Percentiles rank a stretch among this genome's conserved stretches.
These are phyloP conservation scores for Pteropus alecto DNA, from an alignment of 2,113 vertebrate genomes.

Conservation along the genomic window DNA sequence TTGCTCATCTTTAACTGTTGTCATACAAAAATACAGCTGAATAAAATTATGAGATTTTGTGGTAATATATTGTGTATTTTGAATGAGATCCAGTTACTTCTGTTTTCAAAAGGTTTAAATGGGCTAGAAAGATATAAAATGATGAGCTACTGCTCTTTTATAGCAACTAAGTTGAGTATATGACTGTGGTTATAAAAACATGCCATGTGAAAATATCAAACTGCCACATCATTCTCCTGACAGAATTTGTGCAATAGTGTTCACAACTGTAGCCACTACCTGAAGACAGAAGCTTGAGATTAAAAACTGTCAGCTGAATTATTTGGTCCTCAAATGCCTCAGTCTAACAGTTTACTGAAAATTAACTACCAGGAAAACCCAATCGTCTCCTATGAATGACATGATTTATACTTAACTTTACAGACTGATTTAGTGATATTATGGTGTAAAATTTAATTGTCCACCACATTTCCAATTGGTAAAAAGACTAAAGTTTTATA, in stretches of 20 bases:
- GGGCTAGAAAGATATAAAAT: not conserved
- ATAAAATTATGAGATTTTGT: not conserved
- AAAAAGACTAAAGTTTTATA: not conserved
- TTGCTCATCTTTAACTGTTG: not conserved
- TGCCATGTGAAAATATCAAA: not conserved
- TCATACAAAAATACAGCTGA: not conserved
- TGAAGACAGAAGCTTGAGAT: not conserved
- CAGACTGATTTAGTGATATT: not conserved
- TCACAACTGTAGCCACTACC: not conserved
- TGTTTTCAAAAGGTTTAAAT: constrained; percentile 8
- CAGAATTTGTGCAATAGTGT: not conserved
- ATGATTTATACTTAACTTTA: not conserved
- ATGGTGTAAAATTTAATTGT: not conserved
- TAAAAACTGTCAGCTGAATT: not conserved
- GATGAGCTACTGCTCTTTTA: not conserved
- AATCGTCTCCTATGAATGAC: not conserved
- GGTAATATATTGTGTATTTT: not conserved
- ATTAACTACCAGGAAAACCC: not conserved
- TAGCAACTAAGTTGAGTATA: not conserved
- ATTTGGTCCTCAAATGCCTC: not conserved
- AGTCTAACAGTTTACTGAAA: not conserved
- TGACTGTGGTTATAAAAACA: not conserved
- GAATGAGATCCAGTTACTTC: not conserved
- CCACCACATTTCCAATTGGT: not conserved
- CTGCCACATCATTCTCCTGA: not conserved